Evolutionary conservation across 1,140 invertebrate species (phyloP), one percentile per base, ranked within the genome.

Genomic region (Phenacoccus solenopsis): DNA sequence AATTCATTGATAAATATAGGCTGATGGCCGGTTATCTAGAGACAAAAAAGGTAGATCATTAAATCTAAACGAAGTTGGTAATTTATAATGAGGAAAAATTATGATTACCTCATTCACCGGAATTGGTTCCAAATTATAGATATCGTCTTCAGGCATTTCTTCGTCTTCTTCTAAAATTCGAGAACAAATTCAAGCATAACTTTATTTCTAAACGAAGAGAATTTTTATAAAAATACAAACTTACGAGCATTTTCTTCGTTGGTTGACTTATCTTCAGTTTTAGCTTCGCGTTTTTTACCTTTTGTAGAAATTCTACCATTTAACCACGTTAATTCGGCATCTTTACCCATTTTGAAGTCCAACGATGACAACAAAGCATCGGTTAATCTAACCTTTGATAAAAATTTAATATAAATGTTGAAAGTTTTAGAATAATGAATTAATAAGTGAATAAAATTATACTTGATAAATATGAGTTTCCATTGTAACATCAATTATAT

Each of bases 381-480:
- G 25, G 92, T 94, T 22, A 98, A 81, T 72, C 90, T 86, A 68
- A 93, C 89, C 89, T 91, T 76, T 49, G 77, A 73, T 72, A 67
- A 73, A 56, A 72, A 21, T 68, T 9, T 71, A 59, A 64, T 20
- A 69, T 38, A 67, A 67, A 72, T 61, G 28, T 32, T 24, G 30
- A 71, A n/a, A n/a, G n/a, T n/a, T n/a, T n/a, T n/a, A n/a, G n/a
- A n/a, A n/a, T n/a, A n/a, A n/a, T n/a, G n/a, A n/a, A n/a, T n/a
- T n/a, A n/a, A n/a, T n/a, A n/a, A n/a, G 16, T n/a, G 4, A 49
- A 49, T 16, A 49, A 9, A n/a, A 4, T 3, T 13, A 21, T 75
- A 98, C 94, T 83, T 98, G 97, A 79, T 96, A 98, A 75, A 99
- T 99, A 76, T 98, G 93, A 4, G 92, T 95, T 81, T 99, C 97